Base-by-base conservation (phyloP, 2,797 vertebrate species). In the Gymnoscopelus braueri region DNA sequence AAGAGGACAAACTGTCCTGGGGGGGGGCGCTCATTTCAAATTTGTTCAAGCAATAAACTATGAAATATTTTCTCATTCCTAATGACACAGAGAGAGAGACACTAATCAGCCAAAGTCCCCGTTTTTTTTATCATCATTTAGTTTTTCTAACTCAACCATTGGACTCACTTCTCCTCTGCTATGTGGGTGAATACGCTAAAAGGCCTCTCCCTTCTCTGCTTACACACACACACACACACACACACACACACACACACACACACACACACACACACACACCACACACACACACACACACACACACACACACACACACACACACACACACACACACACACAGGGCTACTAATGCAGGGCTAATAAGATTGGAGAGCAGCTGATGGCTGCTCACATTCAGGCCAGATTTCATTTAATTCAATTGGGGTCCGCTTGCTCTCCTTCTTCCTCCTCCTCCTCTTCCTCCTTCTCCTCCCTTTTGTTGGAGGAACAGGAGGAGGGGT, bases 341-440 rank as follows among this genome's bases (percentile, higher is more conserved):
- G 89, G 88, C 90, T 92, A 92, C 94, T 98, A 97, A 96, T 95
- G 95, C 92, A 95, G 63, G 79, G 88, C 92, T 95, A 97, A 98
- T 96, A 91, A 92, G 92, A 97, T 97, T 96, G 96, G 82, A 91
- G 93, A 89, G 92, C 89, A 92, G 91, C 94, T 93, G 94, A 95
- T 94, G 95, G 95, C 95, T 94, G 95, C 94, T 96, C 89, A 90
- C 91, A 90, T 96, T 95, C 92, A 93, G 95, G 95, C 94, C 94
- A 96, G 93, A 96, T 97, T 95, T 95, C 94, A 87, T 92, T 92
- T 97, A 97, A 98, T 97, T 96, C 94, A 90, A 96, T 98, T 95
- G 93, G 90, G 91, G 81, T 81, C 84, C 76, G 74, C 76, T 87
- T 82, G 71, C 77, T 74, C 47, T 78, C 64, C 78, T 78, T 75